A percentile compares a stretch with the other conserved stretches of the same genome.
Conservation (phyloP, 2,888 invertebrate genomes). For the Linnaemya tessellans region DNA sequence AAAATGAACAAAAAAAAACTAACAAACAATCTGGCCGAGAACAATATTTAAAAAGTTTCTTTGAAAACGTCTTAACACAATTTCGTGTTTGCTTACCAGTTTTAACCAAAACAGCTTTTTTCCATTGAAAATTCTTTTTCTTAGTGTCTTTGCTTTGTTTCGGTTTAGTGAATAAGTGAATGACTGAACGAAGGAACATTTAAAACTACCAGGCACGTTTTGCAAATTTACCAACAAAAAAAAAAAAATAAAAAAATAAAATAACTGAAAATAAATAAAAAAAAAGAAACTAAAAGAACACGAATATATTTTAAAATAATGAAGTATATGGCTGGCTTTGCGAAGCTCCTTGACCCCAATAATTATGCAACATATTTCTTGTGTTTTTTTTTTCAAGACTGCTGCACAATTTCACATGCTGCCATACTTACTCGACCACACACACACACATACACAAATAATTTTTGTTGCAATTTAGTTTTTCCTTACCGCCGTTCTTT, state of each 20-base stretch:
- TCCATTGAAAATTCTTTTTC: constrained; percentile 52
- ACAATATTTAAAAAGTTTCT: constrained; percentile 34
- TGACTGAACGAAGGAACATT: background rate
- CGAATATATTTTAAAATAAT: constrained; percentile 49
- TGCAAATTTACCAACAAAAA: constrained; percentile 31
- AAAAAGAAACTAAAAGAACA: background rate
- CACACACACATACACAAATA: background rate
- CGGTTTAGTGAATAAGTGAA: background rate
- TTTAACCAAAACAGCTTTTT: constrained; percentile 15
- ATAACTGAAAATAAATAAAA: background rate
- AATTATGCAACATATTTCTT: constrained; percentile 65
- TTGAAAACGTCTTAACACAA: constrained; percentile 43
- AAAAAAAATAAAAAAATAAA: too few species aligned
- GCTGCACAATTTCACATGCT: constrained; percentile 36
- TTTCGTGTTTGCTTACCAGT: constrained; percentile 43
- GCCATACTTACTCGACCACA: too few species aligned
- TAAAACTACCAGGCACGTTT: constrained; percentile 49
- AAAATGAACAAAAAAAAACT: constrained; percentile 6
- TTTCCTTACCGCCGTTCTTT: background rate
- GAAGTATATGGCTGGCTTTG: constrained; percentile 33
- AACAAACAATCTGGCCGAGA: constrained; percentile 17
- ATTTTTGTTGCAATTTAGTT: background rate
- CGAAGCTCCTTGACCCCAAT: constrained; percentile 71
- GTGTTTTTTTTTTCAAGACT: constrained; percentile 25
- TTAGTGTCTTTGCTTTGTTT: constrained; percentile 12